Base-by-base conservation (phyloP, 2,888 invertebrate species). In the Nipponacmea schrenckii region DNA sequence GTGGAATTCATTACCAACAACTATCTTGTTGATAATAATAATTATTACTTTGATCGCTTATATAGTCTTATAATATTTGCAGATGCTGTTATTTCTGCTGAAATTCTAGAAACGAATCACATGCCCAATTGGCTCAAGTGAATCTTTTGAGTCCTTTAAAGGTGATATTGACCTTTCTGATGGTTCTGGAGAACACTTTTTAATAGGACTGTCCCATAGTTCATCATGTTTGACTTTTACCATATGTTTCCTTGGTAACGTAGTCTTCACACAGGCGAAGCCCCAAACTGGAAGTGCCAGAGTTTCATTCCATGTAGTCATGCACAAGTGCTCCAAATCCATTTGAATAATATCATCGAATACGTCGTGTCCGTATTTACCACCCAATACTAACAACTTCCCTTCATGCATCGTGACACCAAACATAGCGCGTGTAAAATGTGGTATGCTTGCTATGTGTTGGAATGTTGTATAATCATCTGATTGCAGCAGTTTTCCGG, bases 391-490 rank as follows among this genome's bases (percentile, higher is more conserved):
- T 26, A 70, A 63, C 45, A 75, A 44, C 1, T 64, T 50, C 3
- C 45, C 66, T 27, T 64, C 27, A 64, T 72, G 65, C 14, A 46
- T 27, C 8, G 69, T 64, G 26, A 56, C 66, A 15, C 75, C 72
- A 48, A 72, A 75, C 66, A 75, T 24, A 27, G 75, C 72, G 10
- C 75, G 68, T 24, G 62, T 70, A 70, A 75, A 75, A 64, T 71
- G 68, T 3, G 75, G 75, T n/a, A 75, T 56, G 56, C 69, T 62
- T 17, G 68, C 64, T 8, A 31, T 62, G 26, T 65, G 68, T 14
- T 65, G 48, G 67, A 72, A 75, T 15, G 48, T 62, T 66, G 48
- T 64, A 56, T 70, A 75, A 65, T 75, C 75, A 10, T 39, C 20
- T 12, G 75, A 68, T 31, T 68, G 70, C 15, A 75, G 50, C n/a